Evolutionary conservation across 2,888 invertebrate genomes (phyloP), one percentile per base, ranked within the genome.

Genomic region (Hetaerina titia): DNA sequence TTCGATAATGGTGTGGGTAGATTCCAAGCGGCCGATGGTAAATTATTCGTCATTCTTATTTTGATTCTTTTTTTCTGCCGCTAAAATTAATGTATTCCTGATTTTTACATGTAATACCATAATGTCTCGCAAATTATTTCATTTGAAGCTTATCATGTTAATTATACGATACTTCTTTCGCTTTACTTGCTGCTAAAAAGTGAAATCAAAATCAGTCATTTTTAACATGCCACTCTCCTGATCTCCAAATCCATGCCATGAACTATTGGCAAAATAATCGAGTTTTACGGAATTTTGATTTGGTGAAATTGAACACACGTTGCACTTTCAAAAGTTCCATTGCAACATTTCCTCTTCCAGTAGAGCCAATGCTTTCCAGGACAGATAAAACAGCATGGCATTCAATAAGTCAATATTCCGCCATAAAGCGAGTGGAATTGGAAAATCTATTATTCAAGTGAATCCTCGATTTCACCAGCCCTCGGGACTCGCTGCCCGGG

Each of bases 391-490:
- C n/a, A 63, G 60, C 7, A 17, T 2, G 74, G 56, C 89, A 69
- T 92, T 74, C 64, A 69, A 56, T 92, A 22, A n/a, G 64, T 56
- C 69, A n/a, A 92, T 56, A 92, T 56, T 56, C 64, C 69, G n/a
- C 22, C 92, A 63, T 90, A 69, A 92, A 69, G 22, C 74, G 64
- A 92, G 56, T 69, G 56, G 69, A n/a, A 69, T 56, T 92, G 15
- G 69, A 56, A 92, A 92, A 92, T 92, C 92, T 69, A 92, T 92
- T 92, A 92, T 92, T 92, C 69, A 92, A 92, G 45, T 69, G 92
- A 69, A 69, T 56, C 56, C 13, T 9, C 45, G 74, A 45, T 92
- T 64, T 92, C 64, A 22, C 56, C 56, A 57, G 58, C 31, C 89
- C 89, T 11, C 89, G 64, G 69, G 45, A 56, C 2, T 90, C 19